Conservation (phyloP, 30 jellyfish, hydroid and myxozoan species). For the Phacellophora camtschatica region DNA sequence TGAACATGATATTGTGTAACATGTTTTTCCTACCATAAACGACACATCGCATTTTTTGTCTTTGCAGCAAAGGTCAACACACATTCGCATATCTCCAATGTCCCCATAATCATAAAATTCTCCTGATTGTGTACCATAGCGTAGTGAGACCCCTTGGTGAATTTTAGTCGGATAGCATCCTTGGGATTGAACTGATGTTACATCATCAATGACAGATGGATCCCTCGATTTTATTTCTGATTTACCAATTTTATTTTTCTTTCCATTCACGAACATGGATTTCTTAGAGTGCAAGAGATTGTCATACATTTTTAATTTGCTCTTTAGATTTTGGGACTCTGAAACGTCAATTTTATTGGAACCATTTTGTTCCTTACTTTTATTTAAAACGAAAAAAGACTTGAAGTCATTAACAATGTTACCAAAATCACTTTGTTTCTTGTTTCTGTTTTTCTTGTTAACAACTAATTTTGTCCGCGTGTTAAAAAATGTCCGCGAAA, state of each 20-base stretch:
- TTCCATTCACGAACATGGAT: background rate
- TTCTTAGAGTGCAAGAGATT: slow-evolving; percentile 1
- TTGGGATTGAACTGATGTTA: slow-evolving; percentile 34
- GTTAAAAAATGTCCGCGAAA: slow-evolving; percentile 63
- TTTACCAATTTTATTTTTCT: slow-evolving; percentile 21
- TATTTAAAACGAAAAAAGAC: too few relatives aligned
- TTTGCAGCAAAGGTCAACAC: slow-evolving; percentile 95
- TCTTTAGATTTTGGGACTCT: slow-evolving; percentile 40
- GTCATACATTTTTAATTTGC: slow-evolving; percentile 5
- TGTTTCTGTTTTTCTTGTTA: slow-evolving; percentile 4
- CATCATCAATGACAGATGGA: background rate
- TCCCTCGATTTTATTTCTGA: background rate
- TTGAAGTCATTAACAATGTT: slow-evolving; percentile 46
- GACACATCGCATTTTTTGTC: slow-evolving; percentile 95
- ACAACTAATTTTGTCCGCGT: slow-evolving; percentile 6
- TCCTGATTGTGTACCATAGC: slow-evolving; percentile 95
- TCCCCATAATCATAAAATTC: slow-evolving; percentile 96
- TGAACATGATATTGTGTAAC: slow-evolving; percentile 95
- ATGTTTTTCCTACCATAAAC: slow-evolving; percentile 89
- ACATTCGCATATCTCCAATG: slow-evolving; percentile 82
- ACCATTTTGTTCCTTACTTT: background rate
- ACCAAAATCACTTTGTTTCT: slow-evolving; percentile 32
- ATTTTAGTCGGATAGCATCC: slow-evolving; percentile 84
- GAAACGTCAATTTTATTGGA: slow-evolving; percentile 12
- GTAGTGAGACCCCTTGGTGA: slow-evolving; percentile 85